These are phyloP conservation scores for Lithophane socia DNA, from an alignment of 2,888 invertebrate species.

Conservation along the genomic window DNA sequence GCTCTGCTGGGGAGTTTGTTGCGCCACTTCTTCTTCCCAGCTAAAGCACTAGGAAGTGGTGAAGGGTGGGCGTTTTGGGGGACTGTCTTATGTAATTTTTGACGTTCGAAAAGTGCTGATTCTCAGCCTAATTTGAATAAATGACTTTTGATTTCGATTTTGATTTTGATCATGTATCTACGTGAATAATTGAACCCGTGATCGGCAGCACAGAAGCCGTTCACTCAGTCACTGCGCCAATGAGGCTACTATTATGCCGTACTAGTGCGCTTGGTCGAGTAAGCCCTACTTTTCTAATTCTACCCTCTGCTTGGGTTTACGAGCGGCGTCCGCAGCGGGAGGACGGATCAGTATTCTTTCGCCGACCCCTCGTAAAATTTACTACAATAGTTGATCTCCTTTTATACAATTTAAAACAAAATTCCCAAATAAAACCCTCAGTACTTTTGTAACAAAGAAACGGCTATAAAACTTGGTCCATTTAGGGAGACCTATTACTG, in stretches of 20 bases:
- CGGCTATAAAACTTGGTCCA: constrained; percentile 62
- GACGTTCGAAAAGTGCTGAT: too few species aligned
- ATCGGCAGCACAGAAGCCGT: constrained; percentile 1
- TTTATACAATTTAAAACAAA: constrained; percentile 69
- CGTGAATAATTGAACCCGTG: constrained; percentile 13
- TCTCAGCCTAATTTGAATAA: too few species aligned
- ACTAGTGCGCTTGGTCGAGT: not conserved
- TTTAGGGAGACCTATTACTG: constrained; percentile 58
- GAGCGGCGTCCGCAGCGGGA: constrained; percentile 50
- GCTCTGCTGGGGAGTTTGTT: too few species aligned
- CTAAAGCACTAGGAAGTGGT: too few species aligned
- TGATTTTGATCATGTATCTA: too few species aligned
- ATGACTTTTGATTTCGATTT: too few species aligned
- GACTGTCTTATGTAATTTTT: too few species aligned
- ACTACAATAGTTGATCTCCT: constrained; percentile 68
- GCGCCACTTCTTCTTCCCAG: too few species aligned
- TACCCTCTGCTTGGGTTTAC: constrained; percentile 47
- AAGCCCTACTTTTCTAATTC: not conserved
- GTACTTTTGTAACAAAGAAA: constrained; percentile 71
- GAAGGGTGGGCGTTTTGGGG: too few species aligned
- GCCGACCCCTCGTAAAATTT: constrained; percentile 64
- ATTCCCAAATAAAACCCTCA: constrained; percentile 69
- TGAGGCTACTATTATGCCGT: not conserved
- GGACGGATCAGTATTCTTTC: constrained; percentile 57
- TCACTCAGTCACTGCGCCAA: not conserved